Conservation (phyloP, 2,113 vertebrate genomes). For the Ptilorrhoa leucosticta region DNA sequence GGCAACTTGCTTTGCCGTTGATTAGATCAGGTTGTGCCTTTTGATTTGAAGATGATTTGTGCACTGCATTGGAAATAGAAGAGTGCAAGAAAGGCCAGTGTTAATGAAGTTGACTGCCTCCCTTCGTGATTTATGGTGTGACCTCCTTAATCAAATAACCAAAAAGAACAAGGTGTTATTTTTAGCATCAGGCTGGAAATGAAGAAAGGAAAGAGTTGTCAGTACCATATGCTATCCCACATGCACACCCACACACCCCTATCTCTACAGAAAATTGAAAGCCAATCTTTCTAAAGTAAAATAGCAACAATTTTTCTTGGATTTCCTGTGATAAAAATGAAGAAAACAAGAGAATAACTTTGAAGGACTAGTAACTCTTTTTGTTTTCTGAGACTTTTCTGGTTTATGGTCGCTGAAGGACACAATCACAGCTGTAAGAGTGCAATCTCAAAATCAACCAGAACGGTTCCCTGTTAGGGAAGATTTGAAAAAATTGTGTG, state of each 20-base stretch:
- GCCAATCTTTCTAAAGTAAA: neutral
- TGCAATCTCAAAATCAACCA: neutral
- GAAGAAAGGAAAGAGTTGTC: neutral
- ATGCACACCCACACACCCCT: rapidly evolving
- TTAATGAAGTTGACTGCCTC: neutral
- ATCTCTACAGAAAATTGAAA: neutral
- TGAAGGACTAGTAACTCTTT: neutral
- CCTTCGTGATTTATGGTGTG: neutral
- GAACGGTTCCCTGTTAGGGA: neutral
- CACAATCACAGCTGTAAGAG: neutral
- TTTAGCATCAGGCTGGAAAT: neutral
- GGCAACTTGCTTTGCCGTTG: neutral
- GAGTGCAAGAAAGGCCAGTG: neutral
- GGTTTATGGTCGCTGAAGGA: neutral
- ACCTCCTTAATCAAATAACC: neutral
- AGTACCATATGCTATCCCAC: neutral
- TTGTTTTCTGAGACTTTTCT: neutral
- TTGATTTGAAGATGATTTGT: neutral
- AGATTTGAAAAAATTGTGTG: neutral
- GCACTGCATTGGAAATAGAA: neutral
- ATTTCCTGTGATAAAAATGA: neutral
- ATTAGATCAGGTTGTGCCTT: neutral
- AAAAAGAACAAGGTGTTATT: neutral
- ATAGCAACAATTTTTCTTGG: neutral
- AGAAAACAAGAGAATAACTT: neutral